Evolutionary conservation across 2,113 vertebrate genomes (phyloP).

Genomic region (Cochlearius cochlearius): DNA sequence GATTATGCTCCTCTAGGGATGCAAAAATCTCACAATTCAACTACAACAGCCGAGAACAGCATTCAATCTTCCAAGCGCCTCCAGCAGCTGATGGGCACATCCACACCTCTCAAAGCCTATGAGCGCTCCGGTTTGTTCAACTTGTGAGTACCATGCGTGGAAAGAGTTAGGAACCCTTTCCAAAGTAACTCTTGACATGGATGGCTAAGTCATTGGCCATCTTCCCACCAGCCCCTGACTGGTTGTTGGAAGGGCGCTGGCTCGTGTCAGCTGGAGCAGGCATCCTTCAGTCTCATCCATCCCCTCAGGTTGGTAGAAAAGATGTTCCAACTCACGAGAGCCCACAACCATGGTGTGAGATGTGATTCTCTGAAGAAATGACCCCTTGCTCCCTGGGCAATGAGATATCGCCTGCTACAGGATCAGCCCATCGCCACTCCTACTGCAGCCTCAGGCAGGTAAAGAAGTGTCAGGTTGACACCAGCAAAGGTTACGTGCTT

Average conservation of each 20-base stretch:
- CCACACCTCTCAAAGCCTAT: background rate
- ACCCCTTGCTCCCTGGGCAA: fast-evolving
- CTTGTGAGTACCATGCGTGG: no score
- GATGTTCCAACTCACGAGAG: background rate
- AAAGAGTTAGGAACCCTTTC: background rate
- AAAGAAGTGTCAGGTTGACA: background rate
- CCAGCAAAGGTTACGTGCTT: background rate
- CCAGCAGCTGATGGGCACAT: background rate
- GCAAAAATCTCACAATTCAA: background rate
- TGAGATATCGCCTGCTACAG: background rate
- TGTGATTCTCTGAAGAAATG: background rate
- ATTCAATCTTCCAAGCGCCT: background rate
- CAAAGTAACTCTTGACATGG: background rate
- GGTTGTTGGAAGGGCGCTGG: background rate
- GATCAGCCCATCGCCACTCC: background rate
- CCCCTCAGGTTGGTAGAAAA: background rate
- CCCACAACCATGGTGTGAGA: background rate
- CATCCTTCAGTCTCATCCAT: background rate
- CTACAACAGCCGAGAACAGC: background rate
- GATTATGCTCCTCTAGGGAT: background rate
- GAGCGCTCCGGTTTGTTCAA: background rate
- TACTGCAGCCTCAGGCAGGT: background rate
- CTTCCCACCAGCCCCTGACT: background rate
- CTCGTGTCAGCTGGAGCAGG: background rate
- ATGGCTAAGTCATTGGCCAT: background rate